Conservation (phyloP, 2,113 vertebrate genomes). For the Meriones unguiculatus region DNA sequence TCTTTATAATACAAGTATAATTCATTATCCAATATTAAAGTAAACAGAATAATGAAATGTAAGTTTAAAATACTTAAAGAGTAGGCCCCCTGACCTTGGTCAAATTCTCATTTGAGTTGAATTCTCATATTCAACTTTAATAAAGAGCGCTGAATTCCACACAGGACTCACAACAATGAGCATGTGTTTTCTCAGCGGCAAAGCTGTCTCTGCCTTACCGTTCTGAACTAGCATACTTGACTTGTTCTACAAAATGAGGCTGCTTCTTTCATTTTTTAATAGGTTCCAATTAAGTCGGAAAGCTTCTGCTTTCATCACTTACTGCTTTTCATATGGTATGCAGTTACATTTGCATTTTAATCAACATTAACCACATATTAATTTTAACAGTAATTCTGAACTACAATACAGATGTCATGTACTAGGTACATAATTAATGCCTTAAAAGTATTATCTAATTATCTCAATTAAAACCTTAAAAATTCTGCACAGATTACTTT, state of each 20-base stretch:
- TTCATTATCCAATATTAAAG: not conserved
- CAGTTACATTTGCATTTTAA: constrained; percentile 78
- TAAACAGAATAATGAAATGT: constrained; percentile 34
- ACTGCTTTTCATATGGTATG: constrained; percentile 41
- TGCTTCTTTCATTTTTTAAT: constrained; percentile 73
- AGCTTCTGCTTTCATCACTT: constrained; percentile 72
- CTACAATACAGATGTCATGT: constrained; percentile 60
- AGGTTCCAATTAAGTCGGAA: constrained; percentile 80
- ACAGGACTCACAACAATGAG: not conserved
- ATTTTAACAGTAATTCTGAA: constrained; percentile 70
- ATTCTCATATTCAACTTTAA: constrained; percentile 40
- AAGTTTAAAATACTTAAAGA: not conserved
- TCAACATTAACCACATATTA: constrained; percentile 77
- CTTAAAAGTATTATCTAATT: constrained; percentile 53
- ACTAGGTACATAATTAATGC: constrained; percentile 57
- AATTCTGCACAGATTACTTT: constrained; percentile 62
- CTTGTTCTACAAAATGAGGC: constrained; percentile 71
- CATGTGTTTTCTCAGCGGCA: constrained; percentile 5
- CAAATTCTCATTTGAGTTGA: too few relatives aligned
- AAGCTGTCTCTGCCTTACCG: constrained; percentile 32
- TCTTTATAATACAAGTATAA: constrained; percentile 36
- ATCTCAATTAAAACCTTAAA: constrained; percentile 38
- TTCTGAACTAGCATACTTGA: constrained; percentile 29
- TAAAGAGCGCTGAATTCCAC: constrained; percentile 37
- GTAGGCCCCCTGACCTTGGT: not conserved